These are phyloP conservation scores for Macrostomum cliftonense DNA, from an alignment of 2,888 invertebrate species.

Conservation along the genomic window DNA sequence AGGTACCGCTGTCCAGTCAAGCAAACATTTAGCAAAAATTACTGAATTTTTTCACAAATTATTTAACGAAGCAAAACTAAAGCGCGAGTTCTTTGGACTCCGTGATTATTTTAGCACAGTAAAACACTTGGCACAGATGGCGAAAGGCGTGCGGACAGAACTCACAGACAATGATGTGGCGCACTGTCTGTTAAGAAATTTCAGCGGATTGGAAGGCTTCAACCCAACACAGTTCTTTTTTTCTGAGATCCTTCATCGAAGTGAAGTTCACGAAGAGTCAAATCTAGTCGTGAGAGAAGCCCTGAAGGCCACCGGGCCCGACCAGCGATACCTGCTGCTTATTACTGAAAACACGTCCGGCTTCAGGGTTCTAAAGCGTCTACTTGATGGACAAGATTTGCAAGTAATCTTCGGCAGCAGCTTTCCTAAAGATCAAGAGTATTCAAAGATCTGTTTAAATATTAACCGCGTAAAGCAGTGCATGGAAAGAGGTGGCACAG, in stretches of 20 bases:
- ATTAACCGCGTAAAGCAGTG: slow-evolving; percentile 3
- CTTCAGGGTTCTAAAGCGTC: slow-evolving; percentile 2
- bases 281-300: neutral
- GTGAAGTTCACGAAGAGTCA: neutral
- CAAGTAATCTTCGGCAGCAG: slow-evolving; percentile 27
- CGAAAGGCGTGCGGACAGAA: neutral
- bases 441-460: slow-evolving; percentile 1
- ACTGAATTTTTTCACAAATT: slow-evolving; percentile 3
- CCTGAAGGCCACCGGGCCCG: neutral
- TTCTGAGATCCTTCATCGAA: neutral
- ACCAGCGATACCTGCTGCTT: slow-evolving; percentile 5
- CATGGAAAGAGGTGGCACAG: slow-evolving; percentile 7
- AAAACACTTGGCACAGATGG: slow-evolving; percentile 13
- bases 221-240: slow-evolving; percentile 15
- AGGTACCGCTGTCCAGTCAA: slow-evolving; percentile 13
- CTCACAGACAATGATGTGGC: neutral
- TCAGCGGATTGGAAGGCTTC: slow-evolving; percentile 15
- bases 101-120: slow-evolving; percentile 11
- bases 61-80: neutral
- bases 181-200: neutral
- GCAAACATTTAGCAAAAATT: slow-evolving; percentile 9
- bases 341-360: slow-evolving; percentile 9
- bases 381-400: slow-evolving; percentile 11
- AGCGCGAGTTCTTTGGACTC: slow-evolving; percentile 7
- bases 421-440: slow-evolving; percentile 27